A percentile compares a stretch with the other conserved stretches of the same genome.
These are phyloP conservation scores for Trinorchestia longiramus DNA, from an alignment of 1,140 invertebrate genomes.

Conservation along the genomic window DNA sequence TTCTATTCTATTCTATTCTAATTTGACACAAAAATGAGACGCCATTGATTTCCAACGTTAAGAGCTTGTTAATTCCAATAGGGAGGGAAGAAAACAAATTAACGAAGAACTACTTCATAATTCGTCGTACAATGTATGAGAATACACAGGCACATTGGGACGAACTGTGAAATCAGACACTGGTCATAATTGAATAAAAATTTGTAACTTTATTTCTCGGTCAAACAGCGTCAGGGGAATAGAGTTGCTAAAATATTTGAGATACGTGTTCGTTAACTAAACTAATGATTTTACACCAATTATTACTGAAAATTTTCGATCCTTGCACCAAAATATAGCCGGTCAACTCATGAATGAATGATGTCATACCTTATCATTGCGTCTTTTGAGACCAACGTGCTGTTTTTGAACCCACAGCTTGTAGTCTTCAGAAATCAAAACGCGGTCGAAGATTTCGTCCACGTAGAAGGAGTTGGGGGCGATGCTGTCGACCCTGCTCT, in stretches of 20 bases:
- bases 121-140: neutral
- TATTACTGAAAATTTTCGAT: too few species aligned
- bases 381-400: neutral
- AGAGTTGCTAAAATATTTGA: neutral
- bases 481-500: neutral
- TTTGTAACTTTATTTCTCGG: neutral
- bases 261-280: too few species aligned
- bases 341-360: neutral
- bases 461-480: slow-evolving; percentile 16
- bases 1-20: neutral
- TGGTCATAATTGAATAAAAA: neutral
- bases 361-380: neutral
- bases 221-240: neutral
- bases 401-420: neutral
- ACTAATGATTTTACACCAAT: too few species aligned
- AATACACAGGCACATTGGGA: neutral
- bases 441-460: slow-evolving; percentile 15
- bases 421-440: slow-evolving; percentile 16
- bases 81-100: neutral
- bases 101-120: neutral
- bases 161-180: neutral
- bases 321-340: neutral
- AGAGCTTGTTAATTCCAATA: neutral
- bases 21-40: neutral
- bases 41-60: neutral